Conservation (phyloP, 2,888 invertebrate genomes). For the Metopia argyrocephala region DNA sequence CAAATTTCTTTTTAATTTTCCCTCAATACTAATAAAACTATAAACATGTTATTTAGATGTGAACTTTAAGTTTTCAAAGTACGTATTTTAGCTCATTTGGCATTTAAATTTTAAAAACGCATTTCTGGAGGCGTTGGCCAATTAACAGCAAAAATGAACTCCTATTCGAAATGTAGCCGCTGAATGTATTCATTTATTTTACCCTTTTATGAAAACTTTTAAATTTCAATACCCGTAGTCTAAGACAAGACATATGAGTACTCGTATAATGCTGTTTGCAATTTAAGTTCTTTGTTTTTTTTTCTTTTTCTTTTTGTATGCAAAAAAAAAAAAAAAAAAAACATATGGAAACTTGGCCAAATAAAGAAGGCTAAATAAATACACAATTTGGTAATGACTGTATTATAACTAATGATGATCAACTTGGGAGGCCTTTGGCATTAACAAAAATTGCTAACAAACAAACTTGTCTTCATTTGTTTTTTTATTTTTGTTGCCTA, state of each 20-base stretch:
- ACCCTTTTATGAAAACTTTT: neutral
- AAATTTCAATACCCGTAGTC: constrained; percentile 5
- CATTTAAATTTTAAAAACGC: constrained; percentile 57
- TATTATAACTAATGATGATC: constrained; percentile 51
- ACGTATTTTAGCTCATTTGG: too few species aligned
- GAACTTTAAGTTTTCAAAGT: too few species aligned
- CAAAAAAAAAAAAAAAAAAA: neutral
- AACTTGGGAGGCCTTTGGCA: constrained; percentile 55
- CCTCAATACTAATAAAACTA: too few species aligned
- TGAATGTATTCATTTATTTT: neutral
- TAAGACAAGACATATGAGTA: constrained; percentile 1
- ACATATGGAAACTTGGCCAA: neutral
- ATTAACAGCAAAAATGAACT: constrained; percentile 18
- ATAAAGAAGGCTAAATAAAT: neutral
- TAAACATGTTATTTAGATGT: too few species aligned
- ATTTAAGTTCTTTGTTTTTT: neutral
- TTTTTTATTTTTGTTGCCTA: neutral
- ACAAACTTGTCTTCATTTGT: neutral
- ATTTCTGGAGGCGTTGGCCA: constrained; percentile 53
- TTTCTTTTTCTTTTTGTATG: neutral
- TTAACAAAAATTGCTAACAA: neutral
- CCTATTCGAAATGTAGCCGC: constrained; percentile 15
- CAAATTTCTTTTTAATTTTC: too few species aligned
- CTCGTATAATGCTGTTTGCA: too few species aligned
- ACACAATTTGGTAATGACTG: constrained; percentile 57